These are phyloP conservation scores for Myodes glareolus DNA, from an alignment of 2,113 vertebrate species.

Conservation along the genomic window DNA sequence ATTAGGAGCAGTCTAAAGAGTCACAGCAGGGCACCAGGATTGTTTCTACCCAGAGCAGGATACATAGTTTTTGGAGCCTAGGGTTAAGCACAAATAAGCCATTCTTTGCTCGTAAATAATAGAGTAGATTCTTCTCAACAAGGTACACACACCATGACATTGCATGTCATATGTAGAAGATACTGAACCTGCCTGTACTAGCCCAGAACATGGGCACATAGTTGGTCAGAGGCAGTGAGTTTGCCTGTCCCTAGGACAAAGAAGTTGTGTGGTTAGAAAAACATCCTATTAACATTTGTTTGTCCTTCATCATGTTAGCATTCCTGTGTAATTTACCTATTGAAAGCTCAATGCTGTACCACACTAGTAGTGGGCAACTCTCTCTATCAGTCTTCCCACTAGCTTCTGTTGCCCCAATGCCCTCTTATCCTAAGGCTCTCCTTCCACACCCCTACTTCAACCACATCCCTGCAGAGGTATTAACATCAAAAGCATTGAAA, in stretches of 20 bases:
- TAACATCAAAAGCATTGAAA: neutral
- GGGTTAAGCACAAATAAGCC: neutral
- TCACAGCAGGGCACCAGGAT: neutral
- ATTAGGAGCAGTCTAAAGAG: neutral
- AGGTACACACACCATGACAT: accelerated
- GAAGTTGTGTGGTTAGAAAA: neutral
- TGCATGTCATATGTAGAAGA: neutral
- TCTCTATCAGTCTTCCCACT: accelerated
- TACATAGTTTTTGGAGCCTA: neutral
- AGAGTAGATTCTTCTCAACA: neutral
- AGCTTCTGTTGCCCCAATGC: neutral
- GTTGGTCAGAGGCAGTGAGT: neutral
- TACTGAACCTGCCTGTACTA: neutral
- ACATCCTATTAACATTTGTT: neutral
- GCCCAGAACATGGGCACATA: neutral
- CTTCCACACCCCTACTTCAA: too few relatives aligned
- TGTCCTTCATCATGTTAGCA: neutral
- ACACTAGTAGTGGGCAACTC: neutral
- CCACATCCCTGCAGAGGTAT: neutral
- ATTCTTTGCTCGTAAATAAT: neutral
- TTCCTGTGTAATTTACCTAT: too few relatives aligned
- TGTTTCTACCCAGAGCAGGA: neutral
- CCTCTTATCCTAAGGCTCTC: neutral
- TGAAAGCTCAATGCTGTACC: neutral
- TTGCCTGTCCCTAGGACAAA: neutral